Conservation (phyloP, 1,140 invertebrate genomes). For the Euglossa dilemma region DNA sequence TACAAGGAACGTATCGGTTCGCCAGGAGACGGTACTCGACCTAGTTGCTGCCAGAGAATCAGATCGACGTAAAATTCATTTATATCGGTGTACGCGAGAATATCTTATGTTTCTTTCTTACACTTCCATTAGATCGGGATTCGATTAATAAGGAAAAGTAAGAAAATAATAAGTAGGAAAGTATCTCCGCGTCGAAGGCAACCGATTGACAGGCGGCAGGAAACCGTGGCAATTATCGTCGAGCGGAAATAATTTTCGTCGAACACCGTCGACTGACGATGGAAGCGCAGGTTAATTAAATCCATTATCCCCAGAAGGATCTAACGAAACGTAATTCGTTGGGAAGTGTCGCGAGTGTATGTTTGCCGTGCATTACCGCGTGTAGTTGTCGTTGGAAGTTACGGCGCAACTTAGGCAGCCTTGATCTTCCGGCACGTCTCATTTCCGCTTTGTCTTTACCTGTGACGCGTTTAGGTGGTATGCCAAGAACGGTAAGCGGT, state of each 20-base stretch:
- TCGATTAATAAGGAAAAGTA: no score
- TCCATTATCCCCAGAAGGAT: no score
- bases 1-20: conserved; percentile 37
- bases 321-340: not conserved
- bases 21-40: conserved; percentile 33
- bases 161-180: no score
- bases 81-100: conserved; percentile 2
- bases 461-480: conserved; percentile 62
- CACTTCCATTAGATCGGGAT: conserved; percentile 29
- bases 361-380: not conserved
- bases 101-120: not conserved
- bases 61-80: conserved; percentile 47
- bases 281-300: not conserved
- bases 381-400: conserved; percentile 45
- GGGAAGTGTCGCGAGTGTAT: not conserved
- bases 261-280: not conserved
- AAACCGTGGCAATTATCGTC: not conserved
- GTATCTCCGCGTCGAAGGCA: not conserved
- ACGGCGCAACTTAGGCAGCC: conserved; percentile 38
- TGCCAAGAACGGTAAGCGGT: conserved; percentile 69
- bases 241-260: no score
- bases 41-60: conserved; percentile 49
- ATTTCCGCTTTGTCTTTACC: conserved; percentile 57
- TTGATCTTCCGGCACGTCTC: conserved; percentile 57
- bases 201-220: no score